These are phyloP conservation scores for Manis crassicaudata DNA, from an alignment of 2,797 vertebrate genomes.

Conservation along the genomic window DNA sequence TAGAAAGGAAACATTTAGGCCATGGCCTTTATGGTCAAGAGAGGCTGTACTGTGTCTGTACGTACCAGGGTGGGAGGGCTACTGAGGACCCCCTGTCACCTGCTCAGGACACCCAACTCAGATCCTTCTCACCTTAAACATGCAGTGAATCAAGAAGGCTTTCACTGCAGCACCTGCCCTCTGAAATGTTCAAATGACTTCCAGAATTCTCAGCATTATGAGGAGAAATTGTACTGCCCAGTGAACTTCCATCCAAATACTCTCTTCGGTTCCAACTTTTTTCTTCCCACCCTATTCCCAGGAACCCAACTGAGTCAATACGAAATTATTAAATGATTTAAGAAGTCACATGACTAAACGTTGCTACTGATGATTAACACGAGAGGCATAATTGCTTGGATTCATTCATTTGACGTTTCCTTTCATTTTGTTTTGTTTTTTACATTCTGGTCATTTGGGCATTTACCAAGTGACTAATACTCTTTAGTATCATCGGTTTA, in stretches of 20 bases:
- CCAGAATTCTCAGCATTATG: not conserved
- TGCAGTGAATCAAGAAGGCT: not conserved
- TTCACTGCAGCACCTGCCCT: not conserved
- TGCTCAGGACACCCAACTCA: not conserved
- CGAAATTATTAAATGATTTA: constrained; percentile 30
- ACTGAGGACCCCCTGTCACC: not conserved
- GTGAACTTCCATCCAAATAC: not conserved
- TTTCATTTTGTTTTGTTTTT: not conserved
- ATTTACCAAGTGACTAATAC: constrained; percentile 44
- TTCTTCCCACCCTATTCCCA: not conserved
- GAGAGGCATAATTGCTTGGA: not conserved
- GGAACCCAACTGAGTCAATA: not conserved
- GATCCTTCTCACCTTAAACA: not conserved
- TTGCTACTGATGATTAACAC: not conserved
- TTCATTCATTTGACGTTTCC: not conserved
- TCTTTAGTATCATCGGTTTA: not conserved
- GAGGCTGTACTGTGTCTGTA: not conserved
- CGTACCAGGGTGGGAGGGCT: not conserved
- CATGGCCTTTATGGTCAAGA: not conserved
- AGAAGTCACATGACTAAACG: constrained; percentile 15
- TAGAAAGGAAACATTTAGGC: not conserved
- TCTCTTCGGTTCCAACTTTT: not conserved
- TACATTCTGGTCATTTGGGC: not conserved
- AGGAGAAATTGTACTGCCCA: not conserved
- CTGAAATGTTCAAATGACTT: not conserved